A percentile compares a stretch with the other conserved stretches of the same genome.
These are phyloP conservation scores for Dynastes tityus DNA, from an alignment of 2,888 invertebrate species.

Conservation along the genomic window DNA sequence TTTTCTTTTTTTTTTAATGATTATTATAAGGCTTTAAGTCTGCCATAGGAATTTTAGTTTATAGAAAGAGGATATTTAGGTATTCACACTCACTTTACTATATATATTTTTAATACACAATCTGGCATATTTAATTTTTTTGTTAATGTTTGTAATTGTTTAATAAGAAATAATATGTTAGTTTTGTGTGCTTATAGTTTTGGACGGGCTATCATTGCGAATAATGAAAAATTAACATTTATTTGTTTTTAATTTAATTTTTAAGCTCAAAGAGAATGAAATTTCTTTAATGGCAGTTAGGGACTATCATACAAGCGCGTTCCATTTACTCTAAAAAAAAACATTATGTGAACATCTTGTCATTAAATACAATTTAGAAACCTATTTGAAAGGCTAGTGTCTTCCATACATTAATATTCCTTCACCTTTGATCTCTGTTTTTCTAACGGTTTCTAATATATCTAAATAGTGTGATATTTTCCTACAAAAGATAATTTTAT, in stretches of 20 bases:
- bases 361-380: slow-evolving; percentile 20
- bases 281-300: too few species aligned
- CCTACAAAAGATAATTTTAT: not conserved
- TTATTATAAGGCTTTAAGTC: slow-evolving; percentile 45
- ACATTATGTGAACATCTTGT: not conserved
- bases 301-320: too few species aligned
- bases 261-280: too few species aligned
- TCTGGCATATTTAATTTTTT: slow-evolving; percentile 40
- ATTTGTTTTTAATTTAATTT: not conserved
- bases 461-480: not conserved
- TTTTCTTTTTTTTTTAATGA: slow-evolving; percentile 39
- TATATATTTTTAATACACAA: slow-evolving; percentile 36
- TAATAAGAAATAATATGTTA: slow-evolving; percentile 32
- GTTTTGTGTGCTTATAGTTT: slow-evolving; percentile 42
- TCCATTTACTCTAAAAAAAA: too few species aligned
- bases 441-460: slow-evolving; percentile 18
- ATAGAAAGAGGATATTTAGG: slow-evolving; percentile 27
- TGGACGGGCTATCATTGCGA: slow-evolving; percentile 37
- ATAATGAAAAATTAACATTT: not conserved
- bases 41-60: slow-evolving; percentile 48
- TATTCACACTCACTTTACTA: slow-evolving; percentile 34
- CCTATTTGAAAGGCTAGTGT: slow-evolving; percentile 41
- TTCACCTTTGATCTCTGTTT: slow-evolving; percentile 28
- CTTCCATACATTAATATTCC: slow-evolving; percentile 33
- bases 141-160: slow-evolving; percentile 44